Conservation (phyloP, 2,113 vertebrate genomes). For the Tragelaphus scriptus region DNA sequence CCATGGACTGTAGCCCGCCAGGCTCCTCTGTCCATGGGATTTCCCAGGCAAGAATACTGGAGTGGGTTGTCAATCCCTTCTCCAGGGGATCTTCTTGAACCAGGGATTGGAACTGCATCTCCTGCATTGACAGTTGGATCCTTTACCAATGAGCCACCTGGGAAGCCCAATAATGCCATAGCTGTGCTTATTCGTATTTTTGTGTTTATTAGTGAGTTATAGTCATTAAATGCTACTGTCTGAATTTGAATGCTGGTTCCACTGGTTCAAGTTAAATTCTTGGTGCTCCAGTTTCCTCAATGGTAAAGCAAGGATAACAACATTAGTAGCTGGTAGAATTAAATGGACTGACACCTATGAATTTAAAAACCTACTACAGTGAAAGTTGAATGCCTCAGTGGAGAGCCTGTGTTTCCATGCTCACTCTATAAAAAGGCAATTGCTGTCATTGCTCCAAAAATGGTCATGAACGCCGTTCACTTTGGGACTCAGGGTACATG, state of each 20-base stretch:
- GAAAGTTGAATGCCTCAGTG: background rate
- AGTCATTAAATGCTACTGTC: background rate
- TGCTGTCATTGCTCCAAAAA: background rate
- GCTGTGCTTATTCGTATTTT: rapidly evolving
- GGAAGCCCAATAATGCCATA: background rate
- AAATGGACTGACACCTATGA: background rate
- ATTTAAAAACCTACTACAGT: background rate
- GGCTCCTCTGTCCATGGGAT: background rate
- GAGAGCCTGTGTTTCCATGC: background rate
- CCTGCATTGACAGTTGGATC: background rate
- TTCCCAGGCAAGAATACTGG: background rate
- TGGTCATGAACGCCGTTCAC: rapidly evolving
- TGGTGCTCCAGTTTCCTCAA: background rate
- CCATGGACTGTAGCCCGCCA: rapidly evolving
- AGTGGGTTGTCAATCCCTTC: background rate
- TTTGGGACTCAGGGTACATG: background rate
- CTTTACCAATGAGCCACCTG: background rate
- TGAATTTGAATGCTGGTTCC: background rate
- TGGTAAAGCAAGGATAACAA: background rate
- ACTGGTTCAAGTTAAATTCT: background rate
- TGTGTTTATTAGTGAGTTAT: background rate
- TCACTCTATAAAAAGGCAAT: background rate
- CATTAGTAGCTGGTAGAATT: background rate
- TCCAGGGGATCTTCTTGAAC: background rate
- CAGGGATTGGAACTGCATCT: background rate